These are phyloP conservation scores for Arctia plantaginis DNA, from an alignment of 2,888 invertebrate genomes.

Conservation along the genomic window DNA sequence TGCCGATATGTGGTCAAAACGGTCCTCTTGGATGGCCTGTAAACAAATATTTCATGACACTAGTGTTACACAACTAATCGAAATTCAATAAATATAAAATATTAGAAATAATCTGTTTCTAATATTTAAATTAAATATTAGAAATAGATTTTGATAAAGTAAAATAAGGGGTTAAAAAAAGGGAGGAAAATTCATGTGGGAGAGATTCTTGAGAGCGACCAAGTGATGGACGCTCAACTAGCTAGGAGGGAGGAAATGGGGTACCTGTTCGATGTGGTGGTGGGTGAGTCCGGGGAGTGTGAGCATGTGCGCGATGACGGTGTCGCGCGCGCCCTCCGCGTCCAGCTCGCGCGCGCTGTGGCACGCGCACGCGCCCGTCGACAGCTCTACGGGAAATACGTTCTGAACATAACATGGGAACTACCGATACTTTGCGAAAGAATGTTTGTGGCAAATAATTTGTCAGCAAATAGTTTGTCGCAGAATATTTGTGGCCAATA, in stretches of 20 bases:
- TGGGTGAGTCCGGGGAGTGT: conserved; percentile 92
- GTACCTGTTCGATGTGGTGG: conserved; percentile 89
- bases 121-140: too few relatives aligned
- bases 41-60: conserved; percentile 25
- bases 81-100: too few relatives aligned
- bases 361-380: conserved; percentile 69
- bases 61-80: too few relatives aligned
- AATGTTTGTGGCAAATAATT: neutral
- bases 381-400: conserved; percentile 56
- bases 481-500: neutral
- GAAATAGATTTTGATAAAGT: too few relatives aligned
- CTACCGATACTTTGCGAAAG: neutral
- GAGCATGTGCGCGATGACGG: conserved; percentile 93
- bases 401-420: neutral
- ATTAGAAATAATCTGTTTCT: too few relatives aligned
- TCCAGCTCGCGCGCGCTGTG: conserved; percentile 47
- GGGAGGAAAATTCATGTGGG: too few relatives aligned
- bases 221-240: too few relatives aligned
- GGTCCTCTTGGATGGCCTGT: conserved; percentile 93
- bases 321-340: conserved; percentile 69
- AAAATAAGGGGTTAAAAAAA: too few relatives aligned
- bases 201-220: too few relatives aligned
- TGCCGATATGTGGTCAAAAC: conserved; percentile 97
- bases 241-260: too few relatives aligned
- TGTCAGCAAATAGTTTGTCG: neutral